Evolutionary conservation across 2,113 vertebrate species (phyloP).

Genomic region (Petroica traversi): DNA sequence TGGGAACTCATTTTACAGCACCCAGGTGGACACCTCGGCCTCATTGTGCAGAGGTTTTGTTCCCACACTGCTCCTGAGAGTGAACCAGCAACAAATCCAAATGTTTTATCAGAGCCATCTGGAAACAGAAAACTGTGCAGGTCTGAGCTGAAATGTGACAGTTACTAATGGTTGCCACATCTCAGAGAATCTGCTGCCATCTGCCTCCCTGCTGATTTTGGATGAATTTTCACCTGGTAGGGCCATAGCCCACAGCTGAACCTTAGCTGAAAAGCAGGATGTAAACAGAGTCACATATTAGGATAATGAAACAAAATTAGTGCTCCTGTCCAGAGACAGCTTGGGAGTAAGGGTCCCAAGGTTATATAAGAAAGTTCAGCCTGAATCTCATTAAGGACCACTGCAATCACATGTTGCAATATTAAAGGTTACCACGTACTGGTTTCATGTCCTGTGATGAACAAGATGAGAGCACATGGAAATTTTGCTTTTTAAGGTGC

Average conservation of each 20-base stretch:
- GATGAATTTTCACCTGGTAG: not conserved
- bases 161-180: not conserved
- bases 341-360: not conserved
- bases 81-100: not conserved
- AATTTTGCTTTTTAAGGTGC: not conserved
- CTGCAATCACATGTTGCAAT: not conserved
- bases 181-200: not conserved
- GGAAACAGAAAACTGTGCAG: not conserved
- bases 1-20: not conserved
- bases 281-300: not conserved
- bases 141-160: not conserved
- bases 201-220: not conserved
- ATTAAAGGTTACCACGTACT: not conserved
- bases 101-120: not conserved
- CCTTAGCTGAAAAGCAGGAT: not conserved
- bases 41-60: not conserved
- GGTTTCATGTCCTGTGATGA: accelerated
- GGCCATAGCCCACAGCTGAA: not conserved
- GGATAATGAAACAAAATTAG: not conserved
- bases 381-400: not conserved
- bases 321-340: not conserved
- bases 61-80: not conserved
- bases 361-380: not conserved
- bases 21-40: not conserved
- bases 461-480: not conserved